These are phyloP conservation scores for Siniperca undulata DNA, from an alignment of 2,797 vertebrate genomes.

Conservation along the genomic window DNA sequence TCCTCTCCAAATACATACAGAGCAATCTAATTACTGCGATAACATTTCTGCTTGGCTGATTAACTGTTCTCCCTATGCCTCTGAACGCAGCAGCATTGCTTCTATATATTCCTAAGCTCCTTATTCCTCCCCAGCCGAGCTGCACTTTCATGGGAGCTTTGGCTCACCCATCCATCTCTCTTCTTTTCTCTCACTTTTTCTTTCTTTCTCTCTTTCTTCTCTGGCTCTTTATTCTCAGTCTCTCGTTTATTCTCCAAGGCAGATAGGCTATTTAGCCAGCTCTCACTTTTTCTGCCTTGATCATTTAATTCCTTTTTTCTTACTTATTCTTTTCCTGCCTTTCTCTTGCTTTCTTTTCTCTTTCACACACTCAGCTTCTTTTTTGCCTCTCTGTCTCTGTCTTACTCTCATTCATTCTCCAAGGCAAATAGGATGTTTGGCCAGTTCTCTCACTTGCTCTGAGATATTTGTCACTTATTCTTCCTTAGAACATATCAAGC, in stretches of 20 bases:
- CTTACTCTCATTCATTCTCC: slow-evolving; percentile 29
- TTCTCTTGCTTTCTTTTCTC: slow-evolving; percentile 19
- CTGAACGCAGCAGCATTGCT: slow-evolving; percentile 64
- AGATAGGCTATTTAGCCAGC: slow-evolving; percentile 49
- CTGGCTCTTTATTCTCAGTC: slow-evolving; percentile 13
- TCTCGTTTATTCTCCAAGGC: slow-evolving; percentile 61
- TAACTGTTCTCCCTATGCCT: slow-evolving; percentile 72
- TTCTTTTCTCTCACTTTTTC: slow-evolving; percentile 37
- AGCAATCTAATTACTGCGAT: slow-evolving; percentile 81
- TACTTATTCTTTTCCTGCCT: slow-evolving; percentile 21
- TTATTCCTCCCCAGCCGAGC: slow-evolving; percentile 73
- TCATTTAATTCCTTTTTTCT: slow-evolving; percentile 46
- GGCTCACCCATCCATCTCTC: slow-evolving; percentile 58
- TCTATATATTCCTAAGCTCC: slow-evolving; percentile 79
- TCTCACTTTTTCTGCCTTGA: slow-evolving; percentile 33
- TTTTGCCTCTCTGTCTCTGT: slow-evolving; percentile 3
- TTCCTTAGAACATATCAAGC: background rate
- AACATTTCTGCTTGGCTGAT: slow-evolving; percentile 82
- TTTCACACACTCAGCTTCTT: slow-evolving; percentile 24
- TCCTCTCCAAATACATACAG: slow-evolving; percentile 70
- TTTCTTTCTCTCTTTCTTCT: slow-evolving; percentile 19
- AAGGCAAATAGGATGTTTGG: slow-evolving; percentile 34
- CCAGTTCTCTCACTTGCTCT: slow-evolving; percentile 18
- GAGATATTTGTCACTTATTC: background rate
- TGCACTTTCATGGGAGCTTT: slow-evolving; percentile 72